phyloP scores from a whole-genome alignment of 2,113 vertebrate genomes.

The Zosterops japonicus region DNA sequence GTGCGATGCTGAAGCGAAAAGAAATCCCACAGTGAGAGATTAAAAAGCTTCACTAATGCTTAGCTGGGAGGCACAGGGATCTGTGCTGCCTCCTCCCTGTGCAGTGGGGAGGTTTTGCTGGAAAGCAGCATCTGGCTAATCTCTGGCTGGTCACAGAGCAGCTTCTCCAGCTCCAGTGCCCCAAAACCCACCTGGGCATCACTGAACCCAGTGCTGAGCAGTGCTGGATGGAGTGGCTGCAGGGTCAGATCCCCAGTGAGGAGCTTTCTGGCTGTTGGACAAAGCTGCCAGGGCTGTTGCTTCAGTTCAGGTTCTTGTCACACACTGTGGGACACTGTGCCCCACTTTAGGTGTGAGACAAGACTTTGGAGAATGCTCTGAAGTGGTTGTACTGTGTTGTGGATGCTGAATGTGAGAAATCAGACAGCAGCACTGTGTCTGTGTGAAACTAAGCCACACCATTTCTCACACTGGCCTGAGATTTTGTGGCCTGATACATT shows the following conservation, averaged over 20 bases:
- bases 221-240: rapidly evolving
- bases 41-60: conserved; percentile 60
- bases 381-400: rapidly evolving
- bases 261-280: background rate
- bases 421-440: no score
- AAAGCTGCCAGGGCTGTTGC: background rate
- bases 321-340: no score
- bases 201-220: rapidly evolving
- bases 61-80: conserved; percentile 39
- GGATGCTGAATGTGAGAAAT: no score
- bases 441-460: no score
- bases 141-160: background rate
- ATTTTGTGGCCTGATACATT: no score
- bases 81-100: background rate
- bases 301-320: background rate
- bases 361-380: background rate
- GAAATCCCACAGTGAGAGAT: conserved; percentile 64
- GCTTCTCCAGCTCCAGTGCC: background rate
- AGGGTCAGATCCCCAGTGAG: background rate
- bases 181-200: rapidly evolving
- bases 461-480: no score
- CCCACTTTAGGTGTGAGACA: background rate
- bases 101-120: background rate
- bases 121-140: background rate
- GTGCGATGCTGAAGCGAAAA: conserved; percentile 20